Evolutionary conservation across 2,113 vertebrate species (phyloP).

Genomic region (Phainopepla nitens): DNA sequence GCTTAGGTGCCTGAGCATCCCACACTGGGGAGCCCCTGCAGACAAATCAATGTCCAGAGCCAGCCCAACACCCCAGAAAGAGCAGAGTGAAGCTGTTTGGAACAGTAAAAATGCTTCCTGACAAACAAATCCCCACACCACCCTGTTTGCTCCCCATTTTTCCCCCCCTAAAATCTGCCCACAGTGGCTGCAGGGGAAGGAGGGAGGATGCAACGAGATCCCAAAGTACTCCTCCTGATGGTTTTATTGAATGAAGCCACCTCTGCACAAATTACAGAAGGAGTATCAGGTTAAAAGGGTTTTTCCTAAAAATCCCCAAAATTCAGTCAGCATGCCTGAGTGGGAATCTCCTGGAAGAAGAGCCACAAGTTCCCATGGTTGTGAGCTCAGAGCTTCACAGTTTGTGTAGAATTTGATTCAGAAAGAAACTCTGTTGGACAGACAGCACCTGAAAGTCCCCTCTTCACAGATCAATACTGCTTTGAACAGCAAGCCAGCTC

Average conservation of each 20-base stretch:
- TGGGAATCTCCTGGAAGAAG: neutral
- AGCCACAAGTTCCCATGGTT: neutral
- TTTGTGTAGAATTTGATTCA: neutral
- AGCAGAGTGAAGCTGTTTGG: neutral
- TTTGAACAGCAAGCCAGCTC: neutral
- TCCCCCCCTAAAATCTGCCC: accelerated
- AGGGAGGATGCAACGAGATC: accelerated
- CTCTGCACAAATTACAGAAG: neutral
- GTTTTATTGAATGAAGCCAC: neutral
- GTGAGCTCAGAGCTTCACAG: neutral
- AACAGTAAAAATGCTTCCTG: neutral
- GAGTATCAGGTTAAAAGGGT: neutral
- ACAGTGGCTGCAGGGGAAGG: neutral
- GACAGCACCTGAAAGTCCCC: neutral
- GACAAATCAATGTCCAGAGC: neutral
- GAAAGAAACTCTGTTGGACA: neutral
- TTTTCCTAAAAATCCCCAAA: neutral
- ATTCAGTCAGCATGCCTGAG: neutral
- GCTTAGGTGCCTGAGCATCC: neutral
- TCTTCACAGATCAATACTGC: neutral
- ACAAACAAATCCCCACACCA: neutral
- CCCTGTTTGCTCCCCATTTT: neutral
- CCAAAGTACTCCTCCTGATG: neutral
- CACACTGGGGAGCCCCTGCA: accelerated
- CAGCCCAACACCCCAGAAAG: neutral